Evolutionary conservation across 1,140 invertebrate genomes (phyloP), one percentile per base, ranked within the genome.

Genomic region (Scaptomyza pallida): DNA sequence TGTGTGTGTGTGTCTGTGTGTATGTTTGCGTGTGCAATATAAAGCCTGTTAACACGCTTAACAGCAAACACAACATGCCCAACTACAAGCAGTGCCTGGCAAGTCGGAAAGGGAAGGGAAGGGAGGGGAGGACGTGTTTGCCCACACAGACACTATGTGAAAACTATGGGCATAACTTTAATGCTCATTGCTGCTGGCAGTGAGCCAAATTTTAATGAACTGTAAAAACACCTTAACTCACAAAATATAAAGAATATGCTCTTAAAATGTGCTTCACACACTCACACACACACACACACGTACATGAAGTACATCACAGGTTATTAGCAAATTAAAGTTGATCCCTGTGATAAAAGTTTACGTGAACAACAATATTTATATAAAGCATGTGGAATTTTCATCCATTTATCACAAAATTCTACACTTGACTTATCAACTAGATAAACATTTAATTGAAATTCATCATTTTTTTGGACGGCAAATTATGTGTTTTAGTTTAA

Each of bases 11-110:
- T 56, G 54, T 26, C n/a, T 35, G 26, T 54, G 41, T 67, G 21
- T 63, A 37, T 56, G 52, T 63, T 43, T 2, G 10, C 23, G 70
- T 78, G 75, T 83, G 65, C 56, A 73, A 75, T 65, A 85, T 85
- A 85, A 85, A 74, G 73, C 80, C 81, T 85, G 80, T 85, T 85
- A 85, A 85, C 80, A 86, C 77, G 80, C 82, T 88, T 86, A 86
- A 86, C 82, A 72, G 88, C 78, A 86, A 85, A 88, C 82, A 85
- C 37, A 55, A 19, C 52, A 55, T 19, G 5, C 13, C 52, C 23
- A 79, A 63, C 80, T 62, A 78, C 79, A 72, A 68, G 65, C 75
- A 69, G 59, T 63, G 1, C 6, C 23, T 51, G 75, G 75, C 60
- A 15, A 57, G 59, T 44, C 60, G 72, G 50, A 72, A 54, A 48